Evolutionary conservation across 2,113 vertebrate genomes (phyloP).

Genomic region (Erinaceus europaeus): DNA sequence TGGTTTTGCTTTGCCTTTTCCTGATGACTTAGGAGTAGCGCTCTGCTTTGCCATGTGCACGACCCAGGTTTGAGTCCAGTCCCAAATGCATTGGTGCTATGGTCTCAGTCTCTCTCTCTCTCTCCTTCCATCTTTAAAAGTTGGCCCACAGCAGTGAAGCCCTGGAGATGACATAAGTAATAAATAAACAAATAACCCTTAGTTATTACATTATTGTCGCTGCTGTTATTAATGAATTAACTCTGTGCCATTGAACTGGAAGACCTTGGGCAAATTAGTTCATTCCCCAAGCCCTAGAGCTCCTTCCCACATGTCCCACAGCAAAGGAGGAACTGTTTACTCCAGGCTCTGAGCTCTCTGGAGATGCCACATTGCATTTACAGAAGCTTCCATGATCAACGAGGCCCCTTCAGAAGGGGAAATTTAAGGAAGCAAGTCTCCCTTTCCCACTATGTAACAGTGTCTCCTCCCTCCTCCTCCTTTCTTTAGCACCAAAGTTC

Average conservation of each 20-base stretch:
- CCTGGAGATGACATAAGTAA: too few species aligned
- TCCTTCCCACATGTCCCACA: too few species aligned
- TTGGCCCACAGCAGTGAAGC: neutral
- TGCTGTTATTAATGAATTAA: neutral
- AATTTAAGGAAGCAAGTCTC: accelerated
- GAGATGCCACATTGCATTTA: too few species aligned
- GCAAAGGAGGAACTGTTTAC: too few species aligned
- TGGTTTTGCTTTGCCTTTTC: neutral
- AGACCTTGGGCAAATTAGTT: neutral
- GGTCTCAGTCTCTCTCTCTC: too few species aligned
- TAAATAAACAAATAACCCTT: neutral
- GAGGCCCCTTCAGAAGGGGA: neutral
- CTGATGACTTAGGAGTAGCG: neutral
- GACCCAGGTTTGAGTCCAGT: too few species aligned
- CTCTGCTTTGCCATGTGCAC: too few species aligned
- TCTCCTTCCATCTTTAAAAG: neutral
- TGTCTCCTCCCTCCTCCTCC: too few species aligned
- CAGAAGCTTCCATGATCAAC: neutral
- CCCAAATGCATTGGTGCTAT: too few species aligned
- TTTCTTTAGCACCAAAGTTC: neutral
- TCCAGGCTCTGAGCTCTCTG: neutral
- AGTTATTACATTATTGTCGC: neutral
- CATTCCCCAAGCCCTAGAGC: neutral
- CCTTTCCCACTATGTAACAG: neutral
- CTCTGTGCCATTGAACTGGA: neutral